Percentiles rank a stretch among this genome's conserved stretches.
phyloP scores from a whole-genome alignment of 2,113 vertebrate genomes.

The Passer domesticus region DNA sequence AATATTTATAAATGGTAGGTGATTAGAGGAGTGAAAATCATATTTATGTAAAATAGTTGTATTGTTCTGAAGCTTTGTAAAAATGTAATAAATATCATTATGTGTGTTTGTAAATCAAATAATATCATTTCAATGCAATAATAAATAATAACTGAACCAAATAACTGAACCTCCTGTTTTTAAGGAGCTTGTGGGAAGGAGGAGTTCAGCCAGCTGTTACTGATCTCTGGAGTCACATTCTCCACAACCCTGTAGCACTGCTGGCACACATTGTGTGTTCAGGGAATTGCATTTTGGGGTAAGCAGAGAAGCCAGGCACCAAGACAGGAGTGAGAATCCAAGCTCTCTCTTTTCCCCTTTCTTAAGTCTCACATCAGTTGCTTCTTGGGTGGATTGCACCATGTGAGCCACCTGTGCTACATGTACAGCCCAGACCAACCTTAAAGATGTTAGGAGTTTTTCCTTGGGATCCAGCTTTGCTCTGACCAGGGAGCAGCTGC shows the following conservation, averaged over 20 bases:
- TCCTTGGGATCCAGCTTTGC: not conserved
- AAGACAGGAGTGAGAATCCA: not conserved
- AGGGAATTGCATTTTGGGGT: not conserved
- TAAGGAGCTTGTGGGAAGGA: not conserved
- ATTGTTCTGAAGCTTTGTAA: slow-evolving; percentile 10
- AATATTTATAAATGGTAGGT: not conserved
- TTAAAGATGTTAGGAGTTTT: not conserved
- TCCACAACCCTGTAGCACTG: not conserved
- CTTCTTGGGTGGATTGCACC: not conserved
- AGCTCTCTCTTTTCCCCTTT: not conserved
- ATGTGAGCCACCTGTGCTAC: accelerated
- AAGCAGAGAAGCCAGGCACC: not conserved
- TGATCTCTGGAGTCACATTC: not conserved
- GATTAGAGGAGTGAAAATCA: not conserved
- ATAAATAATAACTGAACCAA: slow-evolving; percentile 6
- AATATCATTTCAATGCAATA: not conserved
- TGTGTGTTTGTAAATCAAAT: slow-evolving; percentile 2
- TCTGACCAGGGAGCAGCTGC: not conserved
- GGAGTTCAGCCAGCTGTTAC: not conserved
- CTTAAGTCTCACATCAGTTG: not conserved
- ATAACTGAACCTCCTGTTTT: not conserved
- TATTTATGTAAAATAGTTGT: slow-evolving; percentile 5
- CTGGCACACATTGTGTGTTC: not conserved
- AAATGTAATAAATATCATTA: slow-evolving; percentile 10
- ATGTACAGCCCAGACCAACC: not conserved